These are phyloP conservation scores for Macrotus californicus DNA, from an alignment of 2,113 vertebrate genomes.

Conservation along the genomic window DNA sequence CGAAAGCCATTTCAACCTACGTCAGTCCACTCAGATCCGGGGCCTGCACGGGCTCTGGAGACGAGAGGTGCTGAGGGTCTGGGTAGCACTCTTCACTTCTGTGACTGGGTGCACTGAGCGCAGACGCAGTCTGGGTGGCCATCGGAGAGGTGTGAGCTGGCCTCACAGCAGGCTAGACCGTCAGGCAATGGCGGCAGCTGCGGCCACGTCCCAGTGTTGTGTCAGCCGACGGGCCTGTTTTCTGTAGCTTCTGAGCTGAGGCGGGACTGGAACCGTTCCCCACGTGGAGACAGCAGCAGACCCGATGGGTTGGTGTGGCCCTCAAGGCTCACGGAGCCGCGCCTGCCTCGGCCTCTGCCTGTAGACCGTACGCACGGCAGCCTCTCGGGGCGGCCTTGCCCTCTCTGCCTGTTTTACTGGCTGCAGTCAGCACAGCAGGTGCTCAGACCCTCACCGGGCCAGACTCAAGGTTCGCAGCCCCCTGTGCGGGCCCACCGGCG, in stretches of 20 bases:
- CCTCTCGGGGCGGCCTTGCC: accelerated
- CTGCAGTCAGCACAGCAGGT: accelerated
- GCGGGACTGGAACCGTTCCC: accelerated
- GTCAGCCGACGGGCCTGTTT: accelerated
- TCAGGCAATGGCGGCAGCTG: accelerated
- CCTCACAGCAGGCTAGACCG: not conserved
- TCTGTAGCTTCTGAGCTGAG: not conserved
- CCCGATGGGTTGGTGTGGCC: too few relatives aligned
- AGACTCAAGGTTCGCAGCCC: too few relatives aligned
- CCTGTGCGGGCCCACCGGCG: not conserved
- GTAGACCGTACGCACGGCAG: accelerated
- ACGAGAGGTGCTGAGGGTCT: not conserved
- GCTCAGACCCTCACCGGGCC: accelerated
- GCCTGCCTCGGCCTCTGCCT: too few relatives aligned
- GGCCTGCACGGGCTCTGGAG: not conserved
- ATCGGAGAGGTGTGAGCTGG: accelerated
- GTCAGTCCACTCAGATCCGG: not conserved
- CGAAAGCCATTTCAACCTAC: not conserved
- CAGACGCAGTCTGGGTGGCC: not conserved
- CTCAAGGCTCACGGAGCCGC: not conserved
- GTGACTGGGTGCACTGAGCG: not conserved
- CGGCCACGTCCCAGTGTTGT: accelerated
- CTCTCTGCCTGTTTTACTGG: not conserved
- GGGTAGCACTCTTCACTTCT: accelerated
- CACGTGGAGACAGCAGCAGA: accelerated